Conservation (phyloP, 2,797 vertebrate genomes). For the Enteromius trimaculatus region DNA sequence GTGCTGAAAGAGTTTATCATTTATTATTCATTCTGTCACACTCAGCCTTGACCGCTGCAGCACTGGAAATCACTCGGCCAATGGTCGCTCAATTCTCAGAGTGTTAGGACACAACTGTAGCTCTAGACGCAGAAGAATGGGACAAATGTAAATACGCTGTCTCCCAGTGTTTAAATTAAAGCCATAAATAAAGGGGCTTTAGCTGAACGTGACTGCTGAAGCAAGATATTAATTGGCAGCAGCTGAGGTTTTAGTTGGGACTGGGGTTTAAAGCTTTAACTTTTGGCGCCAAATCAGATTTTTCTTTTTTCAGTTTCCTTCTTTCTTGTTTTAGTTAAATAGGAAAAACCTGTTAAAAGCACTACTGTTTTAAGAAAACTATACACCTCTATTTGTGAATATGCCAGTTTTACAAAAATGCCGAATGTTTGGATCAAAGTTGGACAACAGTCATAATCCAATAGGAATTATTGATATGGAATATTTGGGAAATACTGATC, state of each 20-base stretch:
- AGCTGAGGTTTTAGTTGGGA: slow-evolving; percentile 28
- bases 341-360: not conserved
- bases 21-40: slow-evolving; percentile 53
- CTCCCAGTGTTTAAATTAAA: slow-evolving; percentile 32
- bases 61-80: not conserved
- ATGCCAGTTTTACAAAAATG: not conserved
- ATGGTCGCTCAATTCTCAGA: not conserved
- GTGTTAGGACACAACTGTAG: slow-evolving; percentile 16
- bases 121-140: slow-evolving; percentile 36
- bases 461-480: not conserved
- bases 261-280: not conserved
- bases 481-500: not conserved
- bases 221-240: slow-evolving; percentile 8
- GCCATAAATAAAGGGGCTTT: slow-evolving; percentile 11
- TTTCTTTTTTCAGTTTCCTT: not conserved
- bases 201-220: slow-evolving; percentile 21
- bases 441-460: not conserved
- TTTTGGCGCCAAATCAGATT: not conserved
- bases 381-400: not conserved
- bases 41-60: slow-evolving; percentile 12
- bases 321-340: not conserved
- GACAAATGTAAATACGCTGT: slow-evolving; percentile 48
- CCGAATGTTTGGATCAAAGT: not conserved
- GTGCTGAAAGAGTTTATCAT: slow-evolving; percentile 52
- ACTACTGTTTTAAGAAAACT: not conserved